A percentile compares a stretch with the other conserved stretches of the same genome.
phyloP scores from a whole-genome alignment of 2,113 vertebrate species.

The Grammomys dolichurus region DNA sequence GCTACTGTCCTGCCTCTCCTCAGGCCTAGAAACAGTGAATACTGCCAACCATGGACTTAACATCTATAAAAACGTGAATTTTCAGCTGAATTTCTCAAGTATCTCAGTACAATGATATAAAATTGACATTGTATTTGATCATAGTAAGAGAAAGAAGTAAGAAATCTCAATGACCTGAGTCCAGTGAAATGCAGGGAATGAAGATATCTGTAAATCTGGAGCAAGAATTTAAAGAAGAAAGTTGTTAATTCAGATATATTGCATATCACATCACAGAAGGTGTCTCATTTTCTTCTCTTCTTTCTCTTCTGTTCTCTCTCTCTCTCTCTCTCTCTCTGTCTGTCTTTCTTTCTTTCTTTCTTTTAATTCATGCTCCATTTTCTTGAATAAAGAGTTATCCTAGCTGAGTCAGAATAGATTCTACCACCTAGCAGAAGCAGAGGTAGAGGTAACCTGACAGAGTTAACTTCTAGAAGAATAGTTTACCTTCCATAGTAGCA shows the following conservation, averaged over 20 bases:
- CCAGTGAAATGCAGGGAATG: not conserved
- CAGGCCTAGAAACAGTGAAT: not conserved
- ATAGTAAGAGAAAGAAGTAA: not conserved
- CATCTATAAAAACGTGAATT: not conserved
- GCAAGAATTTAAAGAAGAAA: not conserved
- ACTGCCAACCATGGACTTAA: not conserved
- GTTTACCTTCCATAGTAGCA: not conserved
- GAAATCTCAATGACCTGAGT: not conserved
- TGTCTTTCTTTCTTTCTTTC: not conserved
- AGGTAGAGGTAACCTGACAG: not conserved
- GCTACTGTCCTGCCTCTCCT: not conserved
- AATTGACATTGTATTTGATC: not conserved
- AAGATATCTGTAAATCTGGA: not conserved
- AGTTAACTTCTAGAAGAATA: not conserved
- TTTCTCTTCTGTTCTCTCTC: not conserved
- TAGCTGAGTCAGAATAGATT: not conserved
- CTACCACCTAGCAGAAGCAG: not conserved
- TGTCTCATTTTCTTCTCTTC: not conserved
- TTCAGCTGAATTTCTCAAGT: no score
- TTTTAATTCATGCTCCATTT: not conserved
- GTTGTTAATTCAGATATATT: not conserved
- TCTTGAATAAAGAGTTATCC: not conserved
- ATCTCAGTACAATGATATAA: not conserved
- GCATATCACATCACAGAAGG: not conserved
- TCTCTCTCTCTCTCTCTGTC: not conserved